Evolutionary conservation across 2,888 invertebrate species (phyloP).

Genomic region (Blomia tropicalis): DNA sequence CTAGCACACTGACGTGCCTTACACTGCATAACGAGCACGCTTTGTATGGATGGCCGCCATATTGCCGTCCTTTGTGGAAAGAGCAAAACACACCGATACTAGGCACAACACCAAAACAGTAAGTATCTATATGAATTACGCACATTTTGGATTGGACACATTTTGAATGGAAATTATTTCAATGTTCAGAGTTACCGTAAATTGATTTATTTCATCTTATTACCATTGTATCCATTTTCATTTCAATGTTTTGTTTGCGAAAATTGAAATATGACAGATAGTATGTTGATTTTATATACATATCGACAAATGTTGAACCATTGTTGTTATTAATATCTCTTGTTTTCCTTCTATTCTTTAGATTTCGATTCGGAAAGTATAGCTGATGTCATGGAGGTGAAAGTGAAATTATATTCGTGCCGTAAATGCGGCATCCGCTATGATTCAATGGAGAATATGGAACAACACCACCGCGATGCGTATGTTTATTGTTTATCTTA

Average conservation of each 20-base stretch:
- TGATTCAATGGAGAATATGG: slow-evolving; percentile 12
- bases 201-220: no score
- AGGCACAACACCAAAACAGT: not conserved
- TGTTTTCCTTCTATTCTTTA: not conserved
- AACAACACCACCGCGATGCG: slow-evolving; percentile 9
- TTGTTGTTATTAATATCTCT: not conserved
- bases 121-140: not conserved
- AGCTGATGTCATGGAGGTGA: slow-evolving; percentile 15
- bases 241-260: no score
- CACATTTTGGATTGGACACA: not conserved
- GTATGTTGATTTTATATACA: no score
- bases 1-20: not conserved
- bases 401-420: slow-evolving; percentile 15
- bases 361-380: not conserved
- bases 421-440: slow-evolving; percentile 14
- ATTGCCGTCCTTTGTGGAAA: not conserved
- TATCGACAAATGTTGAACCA: no score
- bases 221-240: no score
- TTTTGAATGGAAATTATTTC: no score
- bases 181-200: no score
- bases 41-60: not conserved
- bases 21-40: not conserved
- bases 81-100: not conserved
- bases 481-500: not conserved
- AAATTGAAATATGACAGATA: no score